Percentiles rank a stretch among this genome's conserved stretches.
phyloP scores from a whole-genome alignment of 2,113 vertebrate species.

The Callithrix jacchus region DNA sequence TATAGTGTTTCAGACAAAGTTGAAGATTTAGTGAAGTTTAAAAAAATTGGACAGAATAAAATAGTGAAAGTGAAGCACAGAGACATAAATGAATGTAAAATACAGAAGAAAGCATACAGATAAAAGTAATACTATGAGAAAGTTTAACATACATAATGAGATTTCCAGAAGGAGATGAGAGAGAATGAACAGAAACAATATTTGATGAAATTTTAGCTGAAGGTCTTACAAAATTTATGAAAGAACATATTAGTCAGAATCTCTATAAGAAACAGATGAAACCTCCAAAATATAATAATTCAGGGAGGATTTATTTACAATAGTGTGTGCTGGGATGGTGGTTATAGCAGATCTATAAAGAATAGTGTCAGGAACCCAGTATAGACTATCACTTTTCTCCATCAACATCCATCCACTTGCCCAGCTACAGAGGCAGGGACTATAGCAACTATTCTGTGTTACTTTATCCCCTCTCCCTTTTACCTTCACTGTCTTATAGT shows the following conservation, averaged over 20 bases:
- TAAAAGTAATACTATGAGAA: background rate
- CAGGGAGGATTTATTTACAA: background rate
- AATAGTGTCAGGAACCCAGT: background rate
- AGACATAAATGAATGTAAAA: constrained; percentile 15
- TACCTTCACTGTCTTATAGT: background rate
- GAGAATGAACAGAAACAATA: background rate
- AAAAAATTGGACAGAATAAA: background rate
- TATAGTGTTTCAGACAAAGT: background rate
- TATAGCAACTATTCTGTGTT: background rate
- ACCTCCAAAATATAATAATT: background rate
- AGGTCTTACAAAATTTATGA: background rate
- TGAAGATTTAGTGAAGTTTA: constrained; percentile 21
- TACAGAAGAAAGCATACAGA: background rate
- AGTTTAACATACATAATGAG: background rate
- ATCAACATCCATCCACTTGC: background rate
- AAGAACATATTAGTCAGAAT: constrained; percentile 8
- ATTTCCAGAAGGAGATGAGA: background rate
- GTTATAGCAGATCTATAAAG: background rate
- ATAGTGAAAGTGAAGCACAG: background rate
- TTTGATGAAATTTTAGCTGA: constrained; percentile 2
- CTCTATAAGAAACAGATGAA: background rate
- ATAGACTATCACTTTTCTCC: background rate
- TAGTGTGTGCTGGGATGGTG: background rate
- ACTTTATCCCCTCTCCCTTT: background rate
- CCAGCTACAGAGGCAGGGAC: background rate